A percentile compares a stretch with the other conserved stretches of the same genome.
Evolutionary conservation across 2,888 invertebrate genomes (phyloP).

Genomic region (Kuschelorhynchus macadamiae): DNA sequence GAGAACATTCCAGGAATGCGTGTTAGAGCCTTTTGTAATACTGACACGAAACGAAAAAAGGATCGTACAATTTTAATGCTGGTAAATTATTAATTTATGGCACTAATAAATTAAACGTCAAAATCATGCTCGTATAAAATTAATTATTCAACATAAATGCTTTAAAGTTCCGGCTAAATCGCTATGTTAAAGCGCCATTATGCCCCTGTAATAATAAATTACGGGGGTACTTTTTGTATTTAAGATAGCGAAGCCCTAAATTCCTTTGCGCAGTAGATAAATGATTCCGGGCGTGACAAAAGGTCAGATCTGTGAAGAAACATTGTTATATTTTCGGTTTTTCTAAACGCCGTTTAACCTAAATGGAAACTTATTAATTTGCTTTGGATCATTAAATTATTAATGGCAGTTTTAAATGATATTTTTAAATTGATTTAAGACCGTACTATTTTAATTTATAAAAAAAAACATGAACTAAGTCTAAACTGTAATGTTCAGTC

Average conservation of each 20-base stretch:
- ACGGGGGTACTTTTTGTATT: constrained; percentile 45
- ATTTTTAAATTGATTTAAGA: too few species aligned
- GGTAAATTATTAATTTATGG: constrained; percentile 58
- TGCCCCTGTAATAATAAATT: constrained; percentile 52
- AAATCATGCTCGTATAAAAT: constrained; percentile 51
- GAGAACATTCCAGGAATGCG: constrained; percentile 60
- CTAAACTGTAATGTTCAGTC: too few species aligned
- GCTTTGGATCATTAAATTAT: background rate
- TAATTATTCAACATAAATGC: constrained; percentile 52
- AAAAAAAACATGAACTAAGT: too few species aligned
- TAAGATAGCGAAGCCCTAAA: constrained; percentile 47
- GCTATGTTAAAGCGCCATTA: constrained; percentile 53
- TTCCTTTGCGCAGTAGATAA: constrained; percentile 44
- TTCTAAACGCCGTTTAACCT: constrained; percentile 10
- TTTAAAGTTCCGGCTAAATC: constrained; percentile 51
- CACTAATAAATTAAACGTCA: constrained; percentile 56
- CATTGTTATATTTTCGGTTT: constrained; percentile 34
- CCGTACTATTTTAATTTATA: background rate
- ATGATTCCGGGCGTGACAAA: constrained; percentile 51
- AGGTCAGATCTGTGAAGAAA: constrained; percentile 37
- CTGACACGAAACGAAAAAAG: constrained; percentile 27
- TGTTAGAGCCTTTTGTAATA: constrained; percentile 28
- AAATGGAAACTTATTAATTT: constrained; percentile 23
- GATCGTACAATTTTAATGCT: constrained; percentile 52
- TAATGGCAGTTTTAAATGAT: too few species aligned